phyloP scores from a whole-genome alignment of 1,140 invertebrate genomes.

The Bombus breviceps region DNA sequence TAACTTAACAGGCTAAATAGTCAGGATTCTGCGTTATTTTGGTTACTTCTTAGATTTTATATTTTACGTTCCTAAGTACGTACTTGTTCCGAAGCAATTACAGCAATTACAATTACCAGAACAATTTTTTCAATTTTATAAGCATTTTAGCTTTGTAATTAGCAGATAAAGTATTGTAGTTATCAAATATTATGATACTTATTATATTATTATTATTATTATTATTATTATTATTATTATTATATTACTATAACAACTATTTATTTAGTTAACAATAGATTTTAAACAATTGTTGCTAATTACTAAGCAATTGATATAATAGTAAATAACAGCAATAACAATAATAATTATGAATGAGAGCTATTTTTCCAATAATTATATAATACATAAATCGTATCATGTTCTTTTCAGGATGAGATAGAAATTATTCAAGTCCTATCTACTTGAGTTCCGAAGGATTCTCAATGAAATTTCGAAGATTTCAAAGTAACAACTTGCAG shows the following conservation, averaged over 20 bases:
- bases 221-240: too few relatives aligned
- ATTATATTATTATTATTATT: too few relatives aligned
- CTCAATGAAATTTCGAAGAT: neutral
- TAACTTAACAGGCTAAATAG: too few relatives aligned
- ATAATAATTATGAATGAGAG: neutral
- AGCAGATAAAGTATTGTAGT: neutral
- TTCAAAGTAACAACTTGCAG: neutral
- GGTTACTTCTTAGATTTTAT: too few relatives aligned
- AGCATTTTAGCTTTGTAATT: too few relatives aligned
- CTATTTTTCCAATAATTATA: neutral
- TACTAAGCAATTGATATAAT: neutral
- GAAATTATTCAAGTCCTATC: neutral
- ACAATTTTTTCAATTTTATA: too few relatives aligned
- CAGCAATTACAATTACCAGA: too few relatives aligned
- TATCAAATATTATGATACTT: neutral
- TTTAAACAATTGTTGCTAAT: too few relatives aligned
- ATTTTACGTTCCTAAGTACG: too few relatives aligned
- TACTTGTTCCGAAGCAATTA: too few relatives aligned
- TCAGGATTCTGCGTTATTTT: too few relatives aligned
- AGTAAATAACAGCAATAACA: neutral
- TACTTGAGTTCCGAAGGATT: neutral
- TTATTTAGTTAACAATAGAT: neutral
- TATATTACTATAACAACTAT: too few relatives aligned
- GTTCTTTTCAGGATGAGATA: neutral
- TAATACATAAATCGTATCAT: neutral